Evolutionary conservation across 2,797 vertebrate species (phyloP).

Genomic region (Microhierax caerulescens): DNA sequence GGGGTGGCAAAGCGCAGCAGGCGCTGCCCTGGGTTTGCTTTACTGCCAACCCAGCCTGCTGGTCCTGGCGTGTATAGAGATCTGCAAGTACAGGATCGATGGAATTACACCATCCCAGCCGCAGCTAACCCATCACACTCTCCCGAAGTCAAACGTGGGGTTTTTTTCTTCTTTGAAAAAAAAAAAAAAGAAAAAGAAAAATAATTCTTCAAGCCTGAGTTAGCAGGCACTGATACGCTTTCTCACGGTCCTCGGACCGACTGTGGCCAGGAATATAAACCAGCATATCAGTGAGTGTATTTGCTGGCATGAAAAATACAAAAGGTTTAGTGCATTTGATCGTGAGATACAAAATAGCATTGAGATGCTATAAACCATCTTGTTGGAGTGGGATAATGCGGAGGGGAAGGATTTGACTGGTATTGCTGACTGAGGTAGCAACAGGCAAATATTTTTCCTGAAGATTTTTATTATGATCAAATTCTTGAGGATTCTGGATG

Average conservation of each 20-base stretch:
- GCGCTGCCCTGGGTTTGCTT: background rate
- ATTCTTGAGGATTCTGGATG: background rate
- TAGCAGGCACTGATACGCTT: background rate
- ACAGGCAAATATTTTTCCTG: background rate
- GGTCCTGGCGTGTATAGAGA: fast-evolving
- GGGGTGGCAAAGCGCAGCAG: background rate
- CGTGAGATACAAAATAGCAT: background rate
- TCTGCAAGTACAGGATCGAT: background rate
- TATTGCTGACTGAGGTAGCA: background rate
- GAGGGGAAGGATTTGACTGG: background rate
- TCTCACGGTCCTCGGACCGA: background rate
- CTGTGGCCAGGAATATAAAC: background rate
- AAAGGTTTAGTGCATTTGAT: background rate
- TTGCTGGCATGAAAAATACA: background rate
- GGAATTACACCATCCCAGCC: fast-evolving
- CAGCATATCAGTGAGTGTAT: background rate
- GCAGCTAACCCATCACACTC: background rate
- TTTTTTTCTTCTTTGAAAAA: background rate
- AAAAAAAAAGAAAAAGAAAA: no score
- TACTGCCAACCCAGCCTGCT: background rate
- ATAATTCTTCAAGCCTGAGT: background rate
- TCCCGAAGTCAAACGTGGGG: background rate
- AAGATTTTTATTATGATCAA: background rate
- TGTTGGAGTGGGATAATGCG: background rate
- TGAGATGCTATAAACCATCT: background rate